Evolutionary conservation across 2,888 invertebrate genomes (phyloP).

Genomic region (Lycocerus yunnanus): DNA sequence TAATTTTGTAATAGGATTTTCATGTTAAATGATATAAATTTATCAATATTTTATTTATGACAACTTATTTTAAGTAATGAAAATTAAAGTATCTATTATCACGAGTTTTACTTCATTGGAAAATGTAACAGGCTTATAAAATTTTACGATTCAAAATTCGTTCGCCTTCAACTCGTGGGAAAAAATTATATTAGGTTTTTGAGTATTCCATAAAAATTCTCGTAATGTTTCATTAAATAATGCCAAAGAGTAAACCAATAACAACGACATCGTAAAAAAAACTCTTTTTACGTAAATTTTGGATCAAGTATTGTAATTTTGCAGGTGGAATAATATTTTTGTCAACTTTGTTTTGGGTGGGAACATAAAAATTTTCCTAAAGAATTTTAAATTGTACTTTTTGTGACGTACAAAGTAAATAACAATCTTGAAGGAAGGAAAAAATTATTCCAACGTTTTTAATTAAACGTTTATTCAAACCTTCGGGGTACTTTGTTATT

Average conservation of each 20-base stretch:
- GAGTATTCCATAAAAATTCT: neutral
- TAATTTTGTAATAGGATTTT: neutral
- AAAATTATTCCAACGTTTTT: neutral
- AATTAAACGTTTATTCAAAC: conserved; percentile 1
- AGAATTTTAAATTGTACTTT: neutral
- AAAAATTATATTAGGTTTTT: neutral
- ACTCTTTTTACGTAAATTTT: neutral
- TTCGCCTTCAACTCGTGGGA: neutral
- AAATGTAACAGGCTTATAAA: conserved; percentile 11
- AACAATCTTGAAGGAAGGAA: neutral
- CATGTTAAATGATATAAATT: neutral
- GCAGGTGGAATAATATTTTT: neutral
- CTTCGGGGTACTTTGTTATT: neutral
- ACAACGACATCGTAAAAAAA: neutral
- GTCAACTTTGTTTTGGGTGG: neutral
- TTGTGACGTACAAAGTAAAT: neutral
- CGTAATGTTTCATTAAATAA: neutral
- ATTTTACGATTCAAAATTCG: conserved; percentile 5
- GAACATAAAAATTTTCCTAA: neutral
- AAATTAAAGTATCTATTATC: neutral
- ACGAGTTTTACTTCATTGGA: neutral
- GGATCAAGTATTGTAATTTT: neutral
- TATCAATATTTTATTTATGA: neutral
- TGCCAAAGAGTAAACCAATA: neutral
- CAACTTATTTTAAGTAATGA: neutral